Evolutionary conservation across 2,113 vertebrate genomes (phyloP).

Genomic region (Triplophysa dalaica): DNA sequence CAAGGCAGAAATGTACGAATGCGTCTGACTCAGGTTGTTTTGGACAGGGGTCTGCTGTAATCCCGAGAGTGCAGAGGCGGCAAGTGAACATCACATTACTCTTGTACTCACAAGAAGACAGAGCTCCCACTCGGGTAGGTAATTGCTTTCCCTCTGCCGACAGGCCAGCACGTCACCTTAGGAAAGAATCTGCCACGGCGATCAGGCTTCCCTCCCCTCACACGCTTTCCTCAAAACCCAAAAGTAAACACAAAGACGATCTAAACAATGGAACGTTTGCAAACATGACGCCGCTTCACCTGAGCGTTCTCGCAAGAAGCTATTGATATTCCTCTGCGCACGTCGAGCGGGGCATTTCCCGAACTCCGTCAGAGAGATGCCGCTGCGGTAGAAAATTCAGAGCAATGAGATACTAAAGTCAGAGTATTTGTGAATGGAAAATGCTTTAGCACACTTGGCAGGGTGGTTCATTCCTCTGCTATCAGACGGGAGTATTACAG

Average conservation of each 20-base stretch:
- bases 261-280: background rate
- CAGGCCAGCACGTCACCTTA: constrained; percentile 10
- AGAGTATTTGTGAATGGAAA: constrained; percentile 77
- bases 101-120: background rate
- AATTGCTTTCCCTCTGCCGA: background rate
- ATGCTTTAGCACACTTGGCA: constrained; percentile 67
- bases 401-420: constrained; percentile 56
- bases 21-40: constrained; percentile 14
- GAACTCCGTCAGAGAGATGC: background rate
- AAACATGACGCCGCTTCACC: background rate
- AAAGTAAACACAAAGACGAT: background rate
- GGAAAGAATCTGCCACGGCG: background rate
- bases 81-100: constrained; percentile 25
- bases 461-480: constrained; percentile 49
- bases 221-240: background rate
- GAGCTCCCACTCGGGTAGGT: constrained; percentile 10
- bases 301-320: background rate
- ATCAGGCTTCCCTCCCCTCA: background rate
- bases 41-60: constrained; percentile 31
- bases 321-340: background rate
- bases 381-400: constrained; percentile 55
- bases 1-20: constrained; percentile 31
- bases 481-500: constrained; percentile 44
- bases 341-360: constrained; percentile 4
- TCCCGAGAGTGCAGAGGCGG: constrained; percentile 15